These are phyloP conservation scores for Radopholus similis DNA, from an alignment of 1,140 invertebrate species.

Conservation along the genomic window DNA sequence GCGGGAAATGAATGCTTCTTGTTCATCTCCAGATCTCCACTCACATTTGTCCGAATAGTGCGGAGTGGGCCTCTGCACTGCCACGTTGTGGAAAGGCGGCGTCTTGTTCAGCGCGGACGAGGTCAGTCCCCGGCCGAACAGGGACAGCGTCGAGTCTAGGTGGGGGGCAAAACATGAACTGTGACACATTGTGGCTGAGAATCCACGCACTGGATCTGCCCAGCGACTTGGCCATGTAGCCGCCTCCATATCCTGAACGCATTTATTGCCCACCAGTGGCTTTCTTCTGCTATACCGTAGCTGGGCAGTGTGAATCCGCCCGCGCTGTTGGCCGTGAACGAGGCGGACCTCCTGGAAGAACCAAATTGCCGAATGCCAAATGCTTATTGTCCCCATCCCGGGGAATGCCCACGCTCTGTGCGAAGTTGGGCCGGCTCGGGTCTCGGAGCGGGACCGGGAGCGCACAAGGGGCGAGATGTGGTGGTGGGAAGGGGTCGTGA, in stretches of 20 bases:
- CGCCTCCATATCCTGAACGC: constrained; percentile 1
- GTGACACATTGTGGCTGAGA: too few relatives aligned
- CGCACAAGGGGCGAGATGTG: constrained; percentile 28
- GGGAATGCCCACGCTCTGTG: too few relatives aligned
- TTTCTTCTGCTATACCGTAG: constrained; percentile 21
- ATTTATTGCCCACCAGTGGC: background rate
- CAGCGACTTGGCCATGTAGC: constrained; percentile 21
- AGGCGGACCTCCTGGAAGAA: constrained; percentile 19
- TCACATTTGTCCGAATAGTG: constrained; percentile 37
- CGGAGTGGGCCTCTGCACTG: constrained; percentile 31
- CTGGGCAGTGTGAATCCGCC: constrained; percentile 29
- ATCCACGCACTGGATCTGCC: background rate
- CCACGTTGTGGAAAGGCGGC: constrained; percentile 30
- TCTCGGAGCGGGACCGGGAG: constrained; percentile 22
- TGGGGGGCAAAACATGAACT: background rate
- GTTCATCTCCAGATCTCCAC: background rate
- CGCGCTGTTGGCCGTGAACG: constrained; percentile 22
- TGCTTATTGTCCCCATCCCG: too few relatives aligned
- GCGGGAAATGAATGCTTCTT: background rate
- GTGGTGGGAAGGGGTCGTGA: constrained; percentile 20
- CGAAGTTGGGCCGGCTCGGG: background rate
- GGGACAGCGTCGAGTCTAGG: background rate
- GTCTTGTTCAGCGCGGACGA: constrained; percentile 31
- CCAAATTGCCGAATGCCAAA: background rate
- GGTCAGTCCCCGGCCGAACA: constrained; percentile 27